Evolutionary conservation across 2,888 invertebrate genomes (phyloP), one percentile per base, ranked within the genome.

Genomic region (Phasia obesa): DNA sequence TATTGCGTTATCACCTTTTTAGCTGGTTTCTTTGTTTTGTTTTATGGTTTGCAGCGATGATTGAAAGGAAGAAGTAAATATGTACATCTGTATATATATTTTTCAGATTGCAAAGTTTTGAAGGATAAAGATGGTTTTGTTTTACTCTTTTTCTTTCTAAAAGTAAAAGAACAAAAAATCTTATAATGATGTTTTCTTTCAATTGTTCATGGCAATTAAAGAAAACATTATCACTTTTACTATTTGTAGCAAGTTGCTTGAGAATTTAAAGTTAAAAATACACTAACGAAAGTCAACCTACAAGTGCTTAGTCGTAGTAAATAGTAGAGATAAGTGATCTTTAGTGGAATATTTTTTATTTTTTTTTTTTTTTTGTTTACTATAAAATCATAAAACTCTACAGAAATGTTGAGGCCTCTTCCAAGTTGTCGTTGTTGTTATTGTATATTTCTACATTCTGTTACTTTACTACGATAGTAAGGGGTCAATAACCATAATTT

Each of bases 401-500:
- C 19, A 47, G 59, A 19, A 70, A 17, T 47, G 9, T n/a, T 62
- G 31, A 62, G 15, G 53, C 38, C 27, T 53, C 60, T 75, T 59
- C 11, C 19, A 38, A 38, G 38, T 55, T 44, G 31, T 44, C 7
- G 31, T 53, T 21, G 15, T 51, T 21, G 15, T 51, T 57, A 49
- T 19, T 42, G n/a, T 53, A n/a, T 15, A 2, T 42, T 51, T 42
- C 2, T 60, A 59, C 64, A 47, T 53, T 60, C 59, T 69, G 49
- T 76, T 53, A 60, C 35, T 49, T 70, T 27, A 49, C 62, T 49
- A 47, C 23, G 1, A 57, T 35, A 35, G 19, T 27, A 15, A 55
- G 15, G 31, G 77, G 60, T 77, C 77, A 70, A 64, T 55, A 70
- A 57, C 70, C 77, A 70, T 55, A 17, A 38, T 38, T 38, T 60